Conservation (phyloP, 1,140 invertebrate genomes). For the Asobara japonica region DNA sequence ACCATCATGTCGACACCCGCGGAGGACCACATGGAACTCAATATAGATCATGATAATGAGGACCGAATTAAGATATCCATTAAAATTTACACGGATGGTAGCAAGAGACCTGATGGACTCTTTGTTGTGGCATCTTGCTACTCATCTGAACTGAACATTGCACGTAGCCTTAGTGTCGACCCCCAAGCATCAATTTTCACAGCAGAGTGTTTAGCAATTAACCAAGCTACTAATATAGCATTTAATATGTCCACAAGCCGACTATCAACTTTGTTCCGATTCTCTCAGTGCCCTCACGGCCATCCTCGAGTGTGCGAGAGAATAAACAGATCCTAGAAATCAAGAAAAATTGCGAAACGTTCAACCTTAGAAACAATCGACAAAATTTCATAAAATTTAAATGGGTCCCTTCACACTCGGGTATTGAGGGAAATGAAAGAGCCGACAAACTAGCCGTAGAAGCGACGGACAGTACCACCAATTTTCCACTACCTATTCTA, state of each 20-base stretch:
- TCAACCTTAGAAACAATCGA: neutral
- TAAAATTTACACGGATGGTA: neutral
- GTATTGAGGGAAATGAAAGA: no score
- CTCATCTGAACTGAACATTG: neutral
- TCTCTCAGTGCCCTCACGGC: neutral
- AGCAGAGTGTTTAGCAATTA: neutral
- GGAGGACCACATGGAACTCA: no score
- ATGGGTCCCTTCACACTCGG: conserved; percentile 17
- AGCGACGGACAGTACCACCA: no score
- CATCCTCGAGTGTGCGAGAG: neutral
- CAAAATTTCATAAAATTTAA: neutral
- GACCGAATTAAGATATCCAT: neutral
- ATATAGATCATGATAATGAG: neutral
- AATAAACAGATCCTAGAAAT: conserved; percentile 15
- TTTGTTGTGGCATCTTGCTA: neutral
- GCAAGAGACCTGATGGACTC: neutral
- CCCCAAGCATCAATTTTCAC: neutral
- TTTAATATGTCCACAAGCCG: neutral
- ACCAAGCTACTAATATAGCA: neutral
- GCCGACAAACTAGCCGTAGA: no score
- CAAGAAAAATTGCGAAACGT: neutral
- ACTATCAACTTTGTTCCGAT: neutral
- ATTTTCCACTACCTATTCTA: no score
- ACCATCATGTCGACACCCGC: no score
- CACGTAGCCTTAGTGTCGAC: neutral